These are phyloP conservation scores for Dermatophagoides farinae DNA, from an alignment of 1,140 invertebrate genomes.

Conservation along the genomic window DNA sequence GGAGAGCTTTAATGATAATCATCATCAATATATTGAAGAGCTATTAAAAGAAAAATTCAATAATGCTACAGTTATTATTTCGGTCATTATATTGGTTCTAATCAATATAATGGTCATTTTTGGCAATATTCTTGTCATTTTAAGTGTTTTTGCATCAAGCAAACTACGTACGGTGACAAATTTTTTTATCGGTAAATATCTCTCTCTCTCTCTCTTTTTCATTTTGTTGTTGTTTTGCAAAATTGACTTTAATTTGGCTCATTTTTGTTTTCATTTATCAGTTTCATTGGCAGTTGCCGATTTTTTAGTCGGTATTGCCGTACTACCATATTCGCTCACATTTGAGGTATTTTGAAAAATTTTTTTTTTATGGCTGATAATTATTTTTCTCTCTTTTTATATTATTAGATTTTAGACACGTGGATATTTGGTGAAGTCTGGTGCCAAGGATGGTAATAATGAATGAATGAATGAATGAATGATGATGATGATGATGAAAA, in stretches of 20 bases:
- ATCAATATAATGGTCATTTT: slow-evolving; percentile 66
- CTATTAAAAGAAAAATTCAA: slow-evolving; percentile 19
- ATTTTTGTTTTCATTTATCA: neutral
- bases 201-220: too few species aligned
- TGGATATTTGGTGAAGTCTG: slow-evolving; percentile 80
- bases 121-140: slow-evolving; percentile 69
- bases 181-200: slow-evolving; percentile 48
- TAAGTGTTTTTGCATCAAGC: slow-evolving; percentile 63
- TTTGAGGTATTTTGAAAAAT: slow-evolving; percentile 41
- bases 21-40: neutral
- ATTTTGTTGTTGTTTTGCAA: neutral
- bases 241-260: slow-evolving; percentile 1
- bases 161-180: slow-evolving; percentile 81
- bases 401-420: slow-evolving; percentile 36
- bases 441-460: slow-evolving; percentile 56
- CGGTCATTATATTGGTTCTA: slow-evolving; percentile 49
- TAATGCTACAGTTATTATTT: slow-evolving; percentile 45
- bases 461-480: too few species aligned
- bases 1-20: neutral
- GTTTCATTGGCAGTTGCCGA: slow-evolving; percentile 79
- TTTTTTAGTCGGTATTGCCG: slow-evolving; percentile 65
- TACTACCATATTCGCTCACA: slow-evolving; percentile 70
- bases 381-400: neutral
- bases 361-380: neutral
- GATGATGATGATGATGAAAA: neutral